Percentiles rank a stretch among this genome's conserved stretches.
Conservation (phyloP, 2,113 vertebrate genomes). For the Junco hyemalis region DNA sequence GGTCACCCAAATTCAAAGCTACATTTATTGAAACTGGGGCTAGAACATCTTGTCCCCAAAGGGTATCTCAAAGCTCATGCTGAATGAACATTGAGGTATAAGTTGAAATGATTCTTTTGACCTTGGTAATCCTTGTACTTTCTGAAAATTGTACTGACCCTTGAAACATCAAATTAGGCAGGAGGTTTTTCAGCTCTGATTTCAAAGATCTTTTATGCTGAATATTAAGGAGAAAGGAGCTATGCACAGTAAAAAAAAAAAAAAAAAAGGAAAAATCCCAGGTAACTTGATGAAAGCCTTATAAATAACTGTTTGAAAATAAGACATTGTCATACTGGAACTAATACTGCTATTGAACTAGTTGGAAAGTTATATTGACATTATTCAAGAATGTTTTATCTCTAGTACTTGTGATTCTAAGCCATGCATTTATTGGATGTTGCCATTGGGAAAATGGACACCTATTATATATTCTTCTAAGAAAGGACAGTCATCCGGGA, state of each 20-base stretch:
- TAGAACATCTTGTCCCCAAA: not conserved
- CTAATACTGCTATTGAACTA: not conserved
- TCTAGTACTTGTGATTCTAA: slow-evolving; percentile 26
- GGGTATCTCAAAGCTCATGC: not conserved
- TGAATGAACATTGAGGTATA: not conserved
- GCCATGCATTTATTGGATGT: slow-evolving; percentile 6
- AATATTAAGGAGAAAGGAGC: not conserved
- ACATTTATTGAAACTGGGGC: not conserved
- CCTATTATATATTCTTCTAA: not conserved
- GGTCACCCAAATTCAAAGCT: not conserved
- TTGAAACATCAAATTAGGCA: slow-evolving; percentile 4
- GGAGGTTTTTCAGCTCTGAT: not conserved
- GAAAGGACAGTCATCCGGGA: not conserved
- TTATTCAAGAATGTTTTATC: slow-evolving; percentile 28
- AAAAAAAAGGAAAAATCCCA: not conserved
- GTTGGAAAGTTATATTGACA: not conserved
- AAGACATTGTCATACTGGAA: not conserved
- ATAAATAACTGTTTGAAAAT: slow-evolving; percentile 25
- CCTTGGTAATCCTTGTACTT: not conserved
- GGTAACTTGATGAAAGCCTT: slow-evolving; percentile 8
- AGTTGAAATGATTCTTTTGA: not conserved
- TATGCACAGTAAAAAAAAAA: not conserved
- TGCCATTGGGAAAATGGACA: slow-evolving; percentile 1
- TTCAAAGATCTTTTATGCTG: not conserved
- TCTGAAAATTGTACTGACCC: not conserved